Evolutionary conservation across 2,113 vertebrate genomes (phyloP), one percentile per base, ranked within the genome.

Genomic region (Oncorhynchus nerka): DNA sequence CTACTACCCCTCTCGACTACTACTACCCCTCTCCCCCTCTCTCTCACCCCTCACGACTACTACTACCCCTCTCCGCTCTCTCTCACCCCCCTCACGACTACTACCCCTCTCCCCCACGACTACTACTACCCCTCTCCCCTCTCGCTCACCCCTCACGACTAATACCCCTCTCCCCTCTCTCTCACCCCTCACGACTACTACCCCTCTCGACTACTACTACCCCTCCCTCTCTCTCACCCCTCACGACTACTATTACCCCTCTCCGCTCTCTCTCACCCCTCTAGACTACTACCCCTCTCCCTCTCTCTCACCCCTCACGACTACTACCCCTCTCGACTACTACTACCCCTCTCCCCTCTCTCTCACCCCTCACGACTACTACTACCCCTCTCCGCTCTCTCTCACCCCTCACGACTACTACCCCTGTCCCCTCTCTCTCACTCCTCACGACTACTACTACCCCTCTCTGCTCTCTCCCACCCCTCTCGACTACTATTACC

Each of bases 21-120:
- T 24, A 24, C 24, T 24, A 24, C 24, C 24, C 24, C 1, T 1
- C n/a, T n/a, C n/a, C 76, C 78, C 72, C 78, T 80, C 79, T 30
- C 70, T 84, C 80, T 83, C 91, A 89, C 89, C 88, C 79, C 77
- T 94, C 93, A 92, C 92, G 15, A 51, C 49, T 15, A 51, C 49
- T 51, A 51, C 12, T 16, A 51, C 13, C 49, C 34, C 2, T 2
- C 0, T 13, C 9, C 9, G 0, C 4, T 28, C 48, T 49, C 93
- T 93, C 57, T 61, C 20, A 1, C 1, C 24, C 24, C 24, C 24
- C 24, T 24, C 24, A 24, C 24, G 24, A 24, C 24, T 24, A 24
- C 24, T 24, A 24, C 24, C 24, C 1, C 24, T 1, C 1, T 20
- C 57, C 5, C 57, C 22, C 11, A 51, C 9, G 11, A 51, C 34